Evolutionary conservation across 2,113 vertebrate genomes (phyloP).

Genomic region (Syrrhaptes paradoxus): DNA sequence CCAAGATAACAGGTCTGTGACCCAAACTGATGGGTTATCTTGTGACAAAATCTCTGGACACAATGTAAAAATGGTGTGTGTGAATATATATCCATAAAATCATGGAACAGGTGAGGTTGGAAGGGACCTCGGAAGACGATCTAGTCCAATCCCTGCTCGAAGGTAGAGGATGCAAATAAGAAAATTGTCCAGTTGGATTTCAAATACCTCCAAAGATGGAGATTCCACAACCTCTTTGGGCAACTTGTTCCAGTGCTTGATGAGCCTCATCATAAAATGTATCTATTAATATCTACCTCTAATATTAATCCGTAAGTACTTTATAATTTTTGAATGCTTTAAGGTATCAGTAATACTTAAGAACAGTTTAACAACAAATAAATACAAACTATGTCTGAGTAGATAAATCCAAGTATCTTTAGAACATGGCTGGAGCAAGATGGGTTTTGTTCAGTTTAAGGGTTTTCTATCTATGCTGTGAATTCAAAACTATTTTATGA

Average conservation of each 20-base stretch:
- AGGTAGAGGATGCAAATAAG: not conserved
- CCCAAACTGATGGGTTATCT: not conserved
- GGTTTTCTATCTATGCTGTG: not conserved
- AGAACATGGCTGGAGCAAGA: not conserved
- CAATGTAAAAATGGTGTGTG: accelerated
- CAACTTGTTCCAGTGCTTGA: accelerated
- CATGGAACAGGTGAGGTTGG: accelerated
- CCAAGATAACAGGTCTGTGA: not conserved
- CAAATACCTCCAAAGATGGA: not conserved
- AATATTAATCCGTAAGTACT: not conserved
- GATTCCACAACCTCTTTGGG: not conserved
- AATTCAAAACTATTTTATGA: not conserved
- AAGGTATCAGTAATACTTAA: not conserved
- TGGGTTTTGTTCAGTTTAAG: not conserved
- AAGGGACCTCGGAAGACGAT: not conserved
- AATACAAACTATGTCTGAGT: not conserved
- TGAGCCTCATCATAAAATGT: accelerated
- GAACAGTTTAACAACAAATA: not conserved
- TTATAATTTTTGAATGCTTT: not conserved
- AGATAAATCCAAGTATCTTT: not conserved
- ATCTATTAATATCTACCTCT: not conserved
- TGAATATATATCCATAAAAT: not conserved
- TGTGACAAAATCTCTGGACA: not conserved
- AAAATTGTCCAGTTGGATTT: accelerated
- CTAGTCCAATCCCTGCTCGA: not conserved